Percentiles rank a stretch among this genome's conserved stretches.
phyloP scores from a whole-genome alignment of 92 coral and sea anemone species.

The Plumapathes pennacea region DNA sequence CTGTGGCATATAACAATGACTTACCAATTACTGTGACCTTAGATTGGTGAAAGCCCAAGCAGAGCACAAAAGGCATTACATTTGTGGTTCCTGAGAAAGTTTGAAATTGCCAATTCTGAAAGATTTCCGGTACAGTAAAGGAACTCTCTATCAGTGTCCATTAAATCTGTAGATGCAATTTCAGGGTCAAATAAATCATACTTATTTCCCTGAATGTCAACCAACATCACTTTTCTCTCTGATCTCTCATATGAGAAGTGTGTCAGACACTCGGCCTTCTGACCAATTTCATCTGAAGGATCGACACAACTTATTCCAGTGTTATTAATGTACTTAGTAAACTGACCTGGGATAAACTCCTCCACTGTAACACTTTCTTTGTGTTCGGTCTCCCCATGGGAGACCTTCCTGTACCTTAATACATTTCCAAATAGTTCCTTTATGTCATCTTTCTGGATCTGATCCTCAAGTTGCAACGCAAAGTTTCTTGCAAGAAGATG shows the following conservation, averaged over 20 bases:
- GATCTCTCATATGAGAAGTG: constrained; percentile 40
- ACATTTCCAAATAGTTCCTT: constrained; percentile 19
- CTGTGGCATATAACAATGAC: no score
- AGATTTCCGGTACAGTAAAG: constrained; percentile 43
- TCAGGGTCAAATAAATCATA: constrained; percentile 37
- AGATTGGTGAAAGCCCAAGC: no score
- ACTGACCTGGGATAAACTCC: constrained; percentile 32
- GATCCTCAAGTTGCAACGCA: constrained; percentile 39
- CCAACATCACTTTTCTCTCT: constrained; percentile 8
- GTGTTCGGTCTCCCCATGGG: constrained; percentile 21
- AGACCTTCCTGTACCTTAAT: constrained; percentile 18
- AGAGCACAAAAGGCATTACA: constrained; percentile 36
- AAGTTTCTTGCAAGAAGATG: constrained; percentile 63
- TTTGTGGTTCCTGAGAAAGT: constrained; percentile 14
- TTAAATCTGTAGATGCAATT: constrained; percentile 16
- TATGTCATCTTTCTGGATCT: constrained; percentile 5
- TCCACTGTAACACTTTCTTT: constrained; percentile 48
- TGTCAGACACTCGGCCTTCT: constrained; percentile 55
- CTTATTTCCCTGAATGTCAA: constrained; percentile 37
- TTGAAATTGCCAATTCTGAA: constrained; percentile 23
- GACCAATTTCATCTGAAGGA: constrained; percentile 21
- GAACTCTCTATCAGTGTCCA: constrained; percentile 8
- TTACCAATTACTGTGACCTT: no score
- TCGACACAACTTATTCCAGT: constrained; percentile 37
- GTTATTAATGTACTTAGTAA: constrained; percentile 49